Evolutionary conservation across 2,888 invertebrate species (phyloP).

Genomic region (Ischnura elegans): DNA sequence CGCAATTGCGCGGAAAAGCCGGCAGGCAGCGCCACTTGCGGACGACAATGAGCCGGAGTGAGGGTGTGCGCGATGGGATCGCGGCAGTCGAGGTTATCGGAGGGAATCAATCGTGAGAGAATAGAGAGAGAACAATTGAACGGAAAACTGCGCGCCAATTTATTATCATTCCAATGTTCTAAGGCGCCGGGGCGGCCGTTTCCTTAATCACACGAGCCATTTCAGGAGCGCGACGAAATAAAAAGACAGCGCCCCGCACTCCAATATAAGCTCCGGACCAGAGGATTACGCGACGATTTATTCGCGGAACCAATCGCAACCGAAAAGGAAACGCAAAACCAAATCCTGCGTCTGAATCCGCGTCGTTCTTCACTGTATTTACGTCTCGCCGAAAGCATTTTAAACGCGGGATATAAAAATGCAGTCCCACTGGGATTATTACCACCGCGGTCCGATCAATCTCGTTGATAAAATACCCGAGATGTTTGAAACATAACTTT

Average conservation of each 20-base stretch:
- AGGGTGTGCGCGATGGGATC: not conserved
- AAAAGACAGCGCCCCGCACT: not conserved
- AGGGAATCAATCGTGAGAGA: not conserved
- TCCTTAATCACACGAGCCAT: not conserved
- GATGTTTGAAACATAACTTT: not conserved
- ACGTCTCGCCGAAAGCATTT: not conserved
- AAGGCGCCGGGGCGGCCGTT: not conserved
- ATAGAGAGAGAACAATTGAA: not conserved
- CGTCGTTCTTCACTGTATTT: not conserved
- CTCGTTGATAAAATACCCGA: not conserved
- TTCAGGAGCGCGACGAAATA: slow-evolving; percentile 12
- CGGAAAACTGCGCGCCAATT: not conserved
- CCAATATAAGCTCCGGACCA: not conserved
- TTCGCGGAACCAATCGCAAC: not conserved
- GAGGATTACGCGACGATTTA: slow-evolving; percentile 15
- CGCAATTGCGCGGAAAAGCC: not conserved
- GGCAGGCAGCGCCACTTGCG: not conserved
- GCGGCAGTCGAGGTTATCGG: not conserved
- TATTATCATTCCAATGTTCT: not conserved
- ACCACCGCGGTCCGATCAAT: not conserved
- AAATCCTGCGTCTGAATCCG: not conserved
- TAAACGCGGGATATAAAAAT: not conserved
- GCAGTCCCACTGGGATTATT: not conserved
- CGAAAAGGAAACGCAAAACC: not conserved
- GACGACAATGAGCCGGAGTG: not conserved